phyloP scores from a whole-genome alignment of 2,888 invertebrate species.

The Caenorhabditis wallacei region DNA sequence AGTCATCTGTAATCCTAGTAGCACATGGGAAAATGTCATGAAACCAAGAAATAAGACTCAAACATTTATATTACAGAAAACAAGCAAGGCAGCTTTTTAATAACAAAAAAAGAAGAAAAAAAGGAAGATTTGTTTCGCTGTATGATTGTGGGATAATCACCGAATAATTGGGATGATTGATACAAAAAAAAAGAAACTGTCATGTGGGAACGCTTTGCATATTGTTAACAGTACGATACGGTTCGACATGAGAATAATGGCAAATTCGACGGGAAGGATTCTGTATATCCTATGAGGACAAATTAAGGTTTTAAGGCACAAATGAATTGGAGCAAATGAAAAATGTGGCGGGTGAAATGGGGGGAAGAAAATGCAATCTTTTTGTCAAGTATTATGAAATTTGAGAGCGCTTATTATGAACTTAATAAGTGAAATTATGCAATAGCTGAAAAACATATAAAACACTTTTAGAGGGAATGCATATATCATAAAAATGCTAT shows the following conservation, averaged over 20 bases:
- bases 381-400: conserved; percentile 17
- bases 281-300: not conserved
- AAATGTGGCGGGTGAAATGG: conserved; percentile 27
- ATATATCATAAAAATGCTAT: conserved; percentile 26
- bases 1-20: conserved; percentile 49
- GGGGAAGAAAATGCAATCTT: conserved; percentile 16
- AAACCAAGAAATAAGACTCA: conserved; percentile 20
- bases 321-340: conserved; percentile 44
- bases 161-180: conserved; percentile 27
- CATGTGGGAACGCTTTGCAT: conserved; percentile 46
- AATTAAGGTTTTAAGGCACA: conserved; percentile 48
- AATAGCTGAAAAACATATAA: conserved; percentile 3
- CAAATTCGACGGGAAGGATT: conserved; percentile 21
- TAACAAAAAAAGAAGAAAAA: conserved; percentile 5
- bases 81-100: conserved; percentile 41
- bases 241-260: conserved; percentile 43
- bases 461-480: conserved; percentile 35
- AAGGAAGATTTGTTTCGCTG: conserved; percentile 24
- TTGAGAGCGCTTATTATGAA: conserved; percentile 40
- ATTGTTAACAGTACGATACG: conserved; percentile 39
- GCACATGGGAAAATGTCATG: conserved; percentile 33
- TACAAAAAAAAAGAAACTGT: conserved; percentile 40
- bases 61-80: conserved; percentile 44
- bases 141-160: conserved; percentile 43
- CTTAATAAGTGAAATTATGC: conserved; percentile 53